Evolutionary conservation across 2,113 vertebrate genomes (phyloP).

Genomic region (Hippoglossus stenolepis): DNA sequence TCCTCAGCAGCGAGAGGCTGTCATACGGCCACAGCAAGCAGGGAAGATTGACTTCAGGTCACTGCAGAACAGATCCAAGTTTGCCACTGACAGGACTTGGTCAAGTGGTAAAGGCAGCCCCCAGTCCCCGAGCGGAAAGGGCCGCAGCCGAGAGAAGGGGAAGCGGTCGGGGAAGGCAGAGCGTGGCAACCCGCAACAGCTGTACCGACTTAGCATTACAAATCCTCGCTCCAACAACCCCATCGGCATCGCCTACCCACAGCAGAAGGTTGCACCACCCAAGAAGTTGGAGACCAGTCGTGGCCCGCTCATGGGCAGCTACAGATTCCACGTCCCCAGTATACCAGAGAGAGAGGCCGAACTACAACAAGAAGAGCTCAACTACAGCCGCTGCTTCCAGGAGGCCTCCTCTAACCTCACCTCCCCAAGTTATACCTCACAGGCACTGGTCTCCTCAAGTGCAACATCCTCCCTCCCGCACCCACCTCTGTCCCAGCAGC

Average conservation of each 20-base stretch:
- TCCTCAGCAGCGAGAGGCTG: slow-evolving; percentile 89
- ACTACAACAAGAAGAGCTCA: slow-evolving; percentile 85
- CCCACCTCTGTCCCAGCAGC: slow-evolving; percentile 76
- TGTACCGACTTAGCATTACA: slow-evolving; percentile 87
- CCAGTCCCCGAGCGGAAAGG: slow-evolving; percentile 85
- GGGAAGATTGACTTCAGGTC: slow-evolving; percentile 90
- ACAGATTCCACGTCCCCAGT: slow-evolving; percentile 86
- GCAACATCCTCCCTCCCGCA: slow-evolving; percentile 75
- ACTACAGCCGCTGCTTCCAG: slow-evolving; percentile 86
- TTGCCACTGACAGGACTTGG: slow-evolving; percentile 85
- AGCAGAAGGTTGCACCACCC: slow-evolving; percentile 86
- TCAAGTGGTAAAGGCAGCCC: slow-evolving; percentile 82
- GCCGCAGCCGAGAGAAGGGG: slow-evolving; percentile 81
- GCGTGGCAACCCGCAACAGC: slow-evolving; percentile 86
- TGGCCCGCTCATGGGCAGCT: slow-evolving; percentile 81
- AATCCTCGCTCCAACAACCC: slow-evolving; percentile 85
- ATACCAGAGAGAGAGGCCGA: slow-evolving; percentile 84
- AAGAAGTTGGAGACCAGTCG: slow-evolving; percentile 84
- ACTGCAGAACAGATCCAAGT: slow-evolving; percentile 84
- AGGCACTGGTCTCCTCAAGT: slow-evolving; percentile 76
- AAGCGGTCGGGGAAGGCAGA: slow-evolving; percentile 85
- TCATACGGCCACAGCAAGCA: slow-evolving; percentile 88
- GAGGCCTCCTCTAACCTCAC: slow-evolving; percentile 85
- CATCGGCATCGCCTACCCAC: slow-evolving; percentile 90
- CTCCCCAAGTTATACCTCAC: slow-evolving; percentile 92